Evolutionary conservation across 1,140 invertebrate genomes (phyloP), one percentile per base, ranked within the genome.

Genomic region (Xylocopa sonorina): DNA sequence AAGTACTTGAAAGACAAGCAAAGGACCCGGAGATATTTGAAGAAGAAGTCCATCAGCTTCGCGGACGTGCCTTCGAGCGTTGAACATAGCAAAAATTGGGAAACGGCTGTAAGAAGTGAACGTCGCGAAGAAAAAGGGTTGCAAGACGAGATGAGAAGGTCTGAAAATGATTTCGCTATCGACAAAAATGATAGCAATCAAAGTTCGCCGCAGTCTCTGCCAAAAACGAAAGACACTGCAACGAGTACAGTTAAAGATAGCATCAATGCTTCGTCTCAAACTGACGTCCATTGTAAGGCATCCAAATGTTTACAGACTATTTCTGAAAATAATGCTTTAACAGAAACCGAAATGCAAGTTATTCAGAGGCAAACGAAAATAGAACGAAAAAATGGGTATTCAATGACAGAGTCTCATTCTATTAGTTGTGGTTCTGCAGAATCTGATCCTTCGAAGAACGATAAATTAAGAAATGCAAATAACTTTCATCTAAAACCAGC

Each of bases 251-350:
- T 50, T 27, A 58, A 29, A 1, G 50, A 38, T 14, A 43, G 6
- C 9, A 68, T 21, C 5, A 18, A 83, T 16, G 10, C 43, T 16
- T 66, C 2, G 7, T 72, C 51, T 16, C 69, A 76, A 6, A 80
- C 71, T 12, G 6, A 7, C 21, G 2, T 18, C 0, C 43, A 16
- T 12, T n/a, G 32, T 7, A 41, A 7, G 2, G 16, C 12, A 6
- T 64, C 16, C 0, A 64, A 69, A 38, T 7, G 41, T 51, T 60
- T 41, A 3, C 48, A 72, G 32, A 58, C 24, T 3, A 16, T 27
- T 16, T 2, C 16, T 1, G n/a, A 69, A 14, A 14, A 50, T 0
- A 21, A 46, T 16, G 6, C 29, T n/a, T 16, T 24, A 38, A 2
- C 50, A 7, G 16, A 0, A 9, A 7, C 2, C 2, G n/a, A 48